These are phyloP conservation scores for Pogonocherus hispidulus DNA, from an alignment of 2,888 invertebrate genomes.

Conservation along the genomic window DNA sequence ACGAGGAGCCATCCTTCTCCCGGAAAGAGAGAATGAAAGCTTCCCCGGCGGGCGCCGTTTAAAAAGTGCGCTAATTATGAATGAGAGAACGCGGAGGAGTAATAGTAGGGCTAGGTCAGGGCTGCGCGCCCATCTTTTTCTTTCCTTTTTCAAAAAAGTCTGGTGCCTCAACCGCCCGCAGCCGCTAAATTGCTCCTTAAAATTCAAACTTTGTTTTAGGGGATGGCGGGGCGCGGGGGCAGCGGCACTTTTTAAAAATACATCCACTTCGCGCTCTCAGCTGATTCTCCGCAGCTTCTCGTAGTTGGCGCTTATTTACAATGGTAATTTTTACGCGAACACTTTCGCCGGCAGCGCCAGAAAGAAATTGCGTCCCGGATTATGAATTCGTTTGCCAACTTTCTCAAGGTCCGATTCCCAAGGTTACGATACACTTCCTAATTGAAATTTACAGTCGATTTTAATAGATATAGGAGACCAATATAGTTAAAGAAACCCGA, in stretches of 20 bases:
- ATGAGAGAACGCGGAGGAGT: slow-evolving; percentile 63
- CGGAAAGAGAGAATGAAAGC: slow-evolving; percentile 41
- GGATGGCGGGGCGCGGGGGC: slow-evolving; percentile 52
- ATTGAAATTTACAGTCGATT: too few species aligned
- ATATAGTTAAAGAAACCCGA: too few species aligned
- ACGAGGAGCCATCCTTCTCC: neutral
- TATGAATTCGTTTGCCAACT: neutral
- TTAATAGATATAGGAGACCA: too few species aligned
- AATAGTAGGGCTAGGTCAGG: slow-evolving; percentile 69
- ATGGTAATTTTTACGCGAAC: slow-evolving; percentile 63
- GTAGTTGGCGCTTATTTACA: slow-evolving; percentile 58
- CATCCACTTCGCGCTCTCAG: slow-evolving; percentile 61
- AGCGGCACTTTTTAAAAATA: slow-evolving; percentile 64
- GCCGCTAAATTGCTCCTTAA: slow-evolving; percentile 68
- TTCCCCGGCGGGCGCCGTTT: slow-evolving; percentile 60
- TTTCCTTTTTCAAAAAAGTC: slow-evolving; percentile 63
- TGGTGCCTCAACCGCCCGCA: slow-evolving; percentile 51
- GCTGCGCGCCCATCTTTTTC: slow-evolving; percentile 66
- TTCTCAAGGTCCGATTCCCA: neutral
- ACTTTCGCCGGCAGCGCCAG: slow-evolving; percentile 51
- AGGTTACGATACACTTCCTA: too few species aligned
- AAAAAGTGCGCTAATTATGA: slow-evolving; percentile 69
- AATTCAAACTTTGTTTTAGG: slow-evolving; percentile 68
- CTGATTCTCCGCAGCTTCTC: slow-evolving; percentile 54
- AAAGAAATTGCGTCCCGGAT: slow-evolving; percentile 12